Percentiles rank a stretch among this genome's conserved stretches.
phyloP scores from a whole-genome alignment of 2,797 vertebrate genomes.

The Clarias laeviceps region DNA sequence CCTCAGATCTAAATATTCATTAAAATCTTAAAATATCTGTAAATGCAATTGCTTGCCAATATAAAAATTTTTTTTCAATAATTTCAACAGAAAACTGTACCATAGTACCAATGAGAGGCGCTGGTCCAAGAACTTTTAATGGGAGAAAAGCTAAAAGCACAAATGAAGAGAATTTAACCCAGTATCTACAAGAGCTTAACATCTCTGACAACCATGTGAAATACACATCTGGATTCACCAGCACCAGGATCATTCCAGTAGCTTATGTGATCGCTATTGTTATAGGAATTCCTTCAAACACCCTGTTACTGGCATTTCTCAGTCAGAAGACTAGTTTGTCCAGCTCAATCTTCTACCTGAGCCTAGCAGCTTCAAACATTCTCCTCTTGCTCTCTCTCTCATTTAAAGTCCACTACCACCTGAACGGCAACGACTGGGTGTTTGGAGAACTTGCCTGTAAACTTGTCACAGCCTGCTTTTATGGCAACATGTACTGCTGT shows the following conservation, averaged over 20 bases:
- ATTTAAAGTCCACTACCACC: slow-evolving; percentile 86
- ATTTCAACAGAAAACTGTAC: slow-evolving; percentile 30
- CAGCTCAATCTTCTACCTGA: slow-evolving; percentile 81
- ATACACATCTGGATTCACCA: slow-evolving; percentile 78
- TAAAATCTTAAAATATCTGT: not conserved
- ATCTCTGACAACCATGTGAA: slow-evolving; percentile 56
- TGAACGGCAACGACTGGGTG: slow-evolving; percentile 86
- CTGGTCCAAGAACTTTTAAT: slow-evolving; percentile 40
- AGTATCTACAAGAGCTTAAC: slow-evolving; percentile 42
- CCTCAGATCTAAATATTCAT: not conserved
- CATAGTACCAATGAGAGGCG: not conserved
- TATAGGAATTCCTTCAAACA: slow-evolving; percentile 84
- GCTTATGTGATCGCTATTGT: slow-evolving; percentile 80
- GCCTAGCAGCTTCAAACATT: slow-evolving; percentile 84
- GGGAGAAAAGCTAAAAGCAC: not conserved
- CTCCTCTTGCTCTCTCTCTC: slow-evolving; percentile 83
- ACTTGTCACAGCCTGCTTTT: slow-evolving; percentile 81
- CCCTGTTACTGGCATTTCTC: slow-evolving; percentile 80
- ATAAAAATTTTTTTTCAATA: not conserved
- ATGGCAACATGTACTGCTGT: slow-evolving; percentile 90
- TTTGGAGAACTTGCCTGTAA: slow-evolving; percentile 87
- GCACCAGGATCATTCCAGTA: slow-evolving; percentile 80
- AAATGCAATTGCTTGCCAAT: not conserved
- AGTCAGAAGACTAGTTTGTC: slow-evolving; percentile 72
- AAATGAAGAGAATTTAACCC: not conserved